These are phyloP conservation scores for Rhinatrema bivittatum DNA, from an alignment of 2,797 vertebrate genomes.

Conservation along the genomic window DNA sequence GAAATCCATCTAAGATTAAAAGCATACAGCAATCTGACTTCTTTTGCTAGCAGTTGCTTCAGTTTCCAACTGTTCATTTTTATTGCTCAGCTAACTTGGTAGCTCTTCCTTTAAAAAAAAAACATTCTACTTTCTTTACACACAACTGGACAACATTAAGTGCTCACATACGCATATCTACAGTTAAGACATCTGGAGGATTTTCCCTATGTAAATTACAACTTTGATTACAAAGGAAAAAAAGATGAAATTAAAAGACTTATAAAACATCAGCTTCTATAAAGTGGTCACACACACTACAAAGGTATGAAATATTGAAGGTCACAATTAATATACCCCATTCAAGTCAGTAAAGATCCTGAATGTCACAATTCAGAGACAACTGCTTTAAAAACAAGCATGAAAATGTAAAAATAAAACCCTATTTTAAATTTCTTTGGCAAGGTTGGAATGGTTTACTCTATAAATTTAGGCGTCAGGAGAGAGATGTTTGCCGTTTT, in stretches of 20 bases:
- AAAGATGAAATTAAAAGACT: too few species aligned
- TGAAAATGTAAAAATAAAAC: slow-evolving; percentile 36
- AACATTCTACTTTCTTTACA: slow-evolving; percentile 24
- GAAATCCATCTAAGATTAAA: slow-evolving; percentile 32
- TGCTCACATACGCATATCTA: too few species aligned
- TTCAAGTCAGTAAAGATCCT: too few species aligned
- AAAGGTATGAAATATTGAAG: too few species aligned
- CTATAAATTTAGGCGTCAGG: too few species aligned
- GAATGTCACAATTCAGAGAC: too few species aligned
- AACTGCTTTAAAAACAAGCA: too few species aligned
- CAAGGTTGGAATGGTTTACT: slow-evolving; percentile 43
- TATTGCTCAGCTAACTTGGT: slow-evolving; percentile 50
- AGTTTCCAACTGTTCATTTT: slow-evolving; percentile 27
- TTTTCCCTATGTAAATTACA: too few species aligned
- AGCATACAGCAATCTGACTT: slow-evolving; percentile 51
- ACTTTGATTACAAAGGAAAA: too few species aligned
- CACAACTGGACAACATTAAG: slow-evolving; percentile 20
- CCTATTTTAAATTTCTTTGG: slow-evolving; percentile 50
- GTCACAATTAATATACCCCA: slow-evolving; percentile 4
- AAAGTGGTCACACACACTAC: too few species aligned
- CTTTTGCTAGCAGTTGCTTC: slow-evolving; percentile 28
- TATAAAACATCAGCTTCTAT: too few species aligned
- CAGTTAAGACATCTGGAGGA: slow-evolving; percentile 8
- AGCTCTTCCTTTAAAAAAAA: slow-evolving; percentile 33
- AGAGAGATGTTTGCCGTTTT: too few species aligned